A percentile compares a stretch with the other conserved stretches of the same genome.
Conservation (phyloP, 2,113 vertebrate species). For the Chaetodon trifascialis region DNA sequence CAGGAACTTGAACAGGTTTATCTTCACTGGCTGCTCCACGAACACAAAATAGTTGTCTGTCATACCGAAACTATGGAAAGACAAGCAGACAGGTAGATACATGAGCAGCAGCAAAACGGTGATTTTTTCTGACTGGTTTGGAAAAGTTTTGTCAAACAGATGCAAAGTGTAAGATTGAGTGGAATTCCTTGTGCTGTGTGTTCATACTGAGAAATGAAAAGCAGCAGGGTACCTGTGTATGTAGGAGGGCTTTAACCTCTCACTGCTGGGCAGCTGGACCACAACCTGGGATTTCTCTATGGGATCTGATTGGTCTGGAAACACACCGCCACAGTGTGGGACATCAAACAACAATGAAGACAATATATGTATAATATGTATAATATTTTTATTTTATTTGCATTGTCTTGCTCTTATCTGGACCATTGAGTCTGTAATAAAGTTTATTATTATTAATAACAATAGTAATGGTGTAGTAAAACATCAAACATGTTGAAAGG, state of each 20-base stretch:
- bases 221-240: slow-evolving; percentile 91
- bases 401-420: too few species aligned
- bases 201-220: background rate
- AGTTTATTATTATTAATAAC: too few species aligned
- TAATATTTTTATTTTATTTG: too few species aligned
- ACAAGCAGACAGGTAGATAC: background rate
- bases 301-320: slow-evolving; percentile 91
- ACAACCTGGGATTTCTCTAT: slow-evolving; percentile 91
- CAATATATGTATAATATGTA: too few species aligned
- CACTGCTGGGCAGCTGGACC: slow-evolving; percentile 96
- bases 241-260: slow-evolving; percentile 97
- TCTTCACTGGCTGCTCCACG: slow-evolving; percentile 97
- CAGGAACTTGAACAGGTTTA: slow-evolving; percentile 96
- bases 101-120: fast-evolving
- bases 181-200: background rate
- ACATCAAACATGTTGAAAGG: too few species aligned
- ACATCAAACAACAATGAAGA: background rate
- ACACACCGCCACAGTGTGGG: background rate
- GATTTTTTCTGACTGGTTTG: background rate
- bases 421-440: too few species aligned
- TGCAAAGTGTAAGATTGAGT: background rate
- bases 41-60: slow-evolving; percentile 95
- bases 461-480: too few species aligned
- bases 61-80: slow-evolving; percentile 90
- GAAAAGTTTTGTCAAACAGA: background rate